Conservation (phyloP, 2,888 invertebrate genomes). For the Erebia ligea region DNA sequence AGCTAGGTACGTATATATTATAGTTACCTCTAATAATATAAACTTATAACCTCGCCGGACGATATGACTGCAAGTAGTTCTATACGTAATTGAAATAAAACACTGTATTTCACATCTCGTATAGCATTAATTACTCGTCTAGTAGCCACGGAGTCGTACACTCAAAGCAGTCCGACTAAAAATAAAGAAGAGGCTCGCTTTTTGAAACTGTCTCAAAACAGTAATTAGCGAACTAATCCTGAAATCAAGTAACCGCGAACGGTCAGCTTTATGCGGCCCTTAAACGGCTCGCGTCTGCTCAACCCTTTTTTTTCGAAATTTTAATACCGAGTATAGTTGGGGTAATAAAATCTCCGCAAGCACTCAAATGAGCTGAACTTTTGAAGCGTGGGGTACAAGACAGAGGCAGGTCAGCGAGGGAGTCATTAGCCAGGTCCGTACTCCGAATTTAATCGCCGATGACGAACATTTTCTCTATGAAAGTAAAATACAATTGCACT, state of each 20-base stretch:
- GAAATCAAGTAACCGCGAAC: conserved; percentile 73
- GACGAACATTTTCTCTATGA: conserved; percentile 12
- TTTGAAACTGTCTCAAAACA: conserved; percentile 71
- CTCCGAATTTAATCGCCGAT: conserved; percentile 32
- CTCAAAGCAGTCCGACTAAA: conserved; percentile 37
- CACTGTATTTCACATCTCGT: conserved; percentile 11
- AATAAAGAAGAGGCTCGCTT: conserved; percentile 48
- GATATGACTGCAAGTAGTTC: conserved; percentile 8
- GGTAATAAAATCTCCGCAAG: conserved; percentile 82
- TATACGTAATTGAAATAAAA: conserved; percentile 19
- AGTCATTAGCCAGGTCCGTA: conserved; percentile 68
- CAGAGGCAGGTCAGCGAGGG: conserved; percentile 79
- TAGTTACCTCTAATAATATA: too few relatives aligned
- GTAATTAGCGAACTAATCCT: conserved; percentile 76
- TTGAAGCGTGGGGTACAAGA: conserved; percentile 81
- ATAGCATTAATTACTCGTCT: conserved; percentile 27
- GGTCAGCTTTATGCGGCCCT: conserved; percentile 71
- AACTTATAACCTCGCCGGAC: not conserved
- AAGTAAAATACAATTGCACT: not conserved
- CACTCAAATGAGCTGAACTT: conserved; percentile 83
- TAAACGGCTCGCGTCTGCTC: conserved; percentile 70
- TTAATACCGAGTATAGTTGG: conserved; percentile 79
- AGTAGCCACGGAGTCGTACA: conserved; percentile 21
- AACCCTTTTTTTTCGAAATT: conserved; percentile 70
- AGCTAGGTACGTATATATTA: not conserved